Conservation (phyloP, 2,888 invertebrate species). For the Napeogenes inachia region DNA sequence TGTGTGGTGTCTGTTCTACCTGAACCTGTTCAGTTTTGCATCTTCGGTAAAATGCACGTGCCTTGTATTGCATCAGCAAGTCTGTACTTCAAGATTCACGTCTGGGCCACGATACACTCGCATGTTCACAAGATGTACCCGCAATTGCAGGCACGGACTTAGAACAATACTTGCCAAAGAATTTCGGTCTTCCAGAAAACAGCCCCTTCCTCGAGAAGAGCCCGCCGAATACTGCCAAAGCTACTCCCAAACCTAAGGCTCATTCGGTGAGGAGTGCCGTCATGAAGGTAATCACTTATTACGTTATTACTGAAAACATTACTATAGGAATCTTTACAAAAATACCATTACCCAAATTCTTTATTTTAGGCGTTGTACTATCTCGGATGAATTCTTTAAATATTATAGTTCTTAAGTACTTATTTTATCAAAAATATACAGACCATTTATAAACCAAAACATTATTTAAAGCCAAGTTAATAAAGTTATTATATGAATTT, state of each 20-base stretch:
- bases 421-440: too few species aligned
- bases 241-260: slow-evolving; percentile 57
- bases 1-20: slow-evolving; percentile 19
- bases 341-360: too few species aligned
- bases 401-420: too few species aligned
- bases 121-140: slow-evolving; percentile 31
- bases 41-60: slow-evolving; percentile 21
- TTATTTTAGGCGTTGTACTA: too few species aligned
- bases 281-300: slow-evolving; percentile 52
- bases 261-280: slow-evolving; percentile 52
- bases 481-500: not conserved
- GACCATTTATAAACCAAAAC: too few species aligned
- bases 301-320: too few species aligned
- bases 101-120: slow-evolving; percentile 26
- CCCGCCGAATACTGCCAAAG: slow-evolving; percentile 66
- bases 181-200: slow-evolving; percentile 78
- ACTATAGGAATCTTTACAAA: too few species aligned
- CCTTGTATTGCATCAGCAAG: slow-evolving; percentile 16
- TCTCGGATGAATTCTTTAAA: too few species aligned
- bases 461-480: not conserved
- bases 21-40: slow-evolving; percentile 6
- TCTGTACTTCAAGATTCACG: slow-evolving; percentile 13
- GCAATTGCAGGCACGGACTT: slow-evolving; percentile 75
- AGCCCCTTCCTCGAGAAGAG: slow-evolving; percentile 72
- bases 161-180: slow-evolving; percentile 80